A percentile compares a stretch with the other conserved stretches of the same genome.
Conservation (phyloP, 2,113 vertebrate genomes). For the Muntiacus muntjak region DNA sequence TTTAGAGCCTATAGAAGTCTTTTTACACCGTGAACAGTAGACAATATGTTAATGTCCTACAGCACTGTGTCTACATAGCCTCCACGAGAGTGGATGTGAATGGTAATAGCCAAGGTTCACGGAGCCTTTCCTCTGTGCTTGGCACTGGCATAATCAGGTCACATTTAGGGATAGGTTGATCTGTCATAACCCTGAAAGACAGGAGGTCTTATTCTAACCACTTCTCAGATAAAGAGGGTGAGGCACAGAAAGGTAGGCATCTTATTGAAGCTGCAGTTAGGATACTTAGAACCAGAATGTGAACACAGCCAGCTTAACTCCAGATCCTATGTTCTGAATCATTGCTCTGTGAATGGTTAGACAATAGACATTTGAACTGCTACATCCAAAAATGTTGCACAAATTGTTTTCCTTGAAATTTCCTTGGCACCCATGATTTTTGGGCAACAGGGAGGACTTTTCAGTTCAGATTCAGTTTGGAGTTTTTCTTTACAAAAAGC, state of each 20-base stretch:
- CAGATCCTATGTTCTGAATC: background rate
- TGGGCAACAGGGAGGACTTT: background rate
- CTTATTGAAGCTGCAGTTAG: background rate
- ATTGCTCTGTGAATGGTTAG: background rate
- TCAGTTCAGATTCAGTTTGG: background rate
- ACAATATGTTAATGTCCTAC: background rate
- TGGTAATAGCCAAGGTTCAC: background rate
- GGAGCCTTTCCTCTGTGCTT: background rate
- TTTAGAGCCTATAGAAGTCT: background rate
- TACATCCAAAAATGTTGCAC: background rate
- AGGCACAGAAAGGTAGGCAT: background rate
- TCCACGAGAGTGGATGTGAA: background rate
- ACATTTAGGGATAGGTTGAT: background rate
- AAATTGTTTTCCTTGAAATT: background rate
- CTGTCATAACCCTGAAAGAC: background rate
- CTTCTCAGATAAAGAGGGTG: background rate
- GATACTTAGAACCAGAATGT: background rate
- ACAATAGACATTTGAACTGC: background rate
- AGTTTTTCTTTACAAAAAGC: background rate
- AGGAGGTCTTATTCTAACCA: background rate
- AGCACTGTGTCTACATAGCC: background rate
- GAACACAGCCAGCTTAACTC: background rate
- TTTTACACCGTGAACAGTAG: background rate
- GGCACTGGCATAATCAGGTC: background rate
- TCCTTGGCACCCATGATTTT: background rate